A percentile compares a stretch with the other conserved stretches of the same genome.
phyloP scores from a whole-genome alignment of 2,797 vertebrate genomes.

The Halcyon chelicuti region DNA sequence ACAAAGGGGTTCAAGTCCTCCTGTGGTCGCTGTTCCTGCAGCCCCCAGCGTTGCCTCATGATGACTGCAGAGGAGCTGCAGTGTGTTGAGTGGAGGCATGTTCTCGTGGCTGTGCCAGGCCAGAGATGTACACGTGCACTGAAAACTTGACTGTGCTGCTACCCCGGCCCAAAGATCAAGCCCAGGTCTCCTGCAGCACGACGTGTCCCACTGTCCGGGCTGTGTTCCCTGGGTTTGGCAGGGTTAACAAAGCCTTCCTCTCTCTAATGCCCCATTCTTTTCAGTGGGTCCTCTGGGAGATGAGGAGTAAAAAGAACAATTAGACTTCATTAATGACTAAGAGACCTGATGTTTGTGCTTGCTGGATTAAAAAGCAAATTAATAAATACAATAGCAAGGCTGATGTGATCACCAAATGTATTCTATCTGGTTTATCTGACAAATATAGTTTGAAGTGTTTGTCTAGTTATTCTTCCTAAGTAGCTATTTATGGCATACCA shows the following conservation, averaged over 20 bases:
- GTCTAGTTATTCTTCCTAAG: conserved; percentile 6
- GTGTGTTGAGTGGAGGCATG: fast-evolving
- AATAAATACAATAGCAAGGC: conserved; percentile 5
- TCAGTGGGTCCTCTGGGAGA: neutral
- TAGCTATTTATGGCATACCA: neutral
- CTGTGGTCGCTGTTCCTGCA: neutral
- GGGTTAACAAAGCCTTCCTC: neutral
- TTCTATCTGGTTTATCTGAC: conserved; percentile 9
- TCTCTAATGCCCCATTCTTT: neutral
- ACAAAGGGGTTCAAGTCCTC: neutral
- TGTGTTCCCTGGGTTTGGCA: neutral
- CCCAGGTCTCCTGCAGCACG: neutral
- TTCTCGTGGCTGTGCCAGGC: neutral
- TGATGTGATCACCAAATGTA: neutral
- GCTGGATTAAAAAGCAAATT: conserved; percentile 15
- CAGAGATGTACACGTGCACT: neutral
- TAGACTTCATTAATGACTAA: neutral
- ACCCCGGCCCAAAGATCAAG: neutral
- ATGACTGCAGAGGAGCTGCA: neutral
- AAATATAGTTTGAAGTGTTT: conserved; percentile 32
- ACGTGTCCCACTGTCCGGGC: fast-evolving
- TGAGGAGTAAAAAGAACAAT: neutral
- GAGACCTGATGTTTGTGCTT: neutral
- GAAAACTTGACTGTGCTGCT: fast-evolving
- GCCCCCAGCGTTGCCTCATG: fast-evolving